Conservation (phyloP, 30 jellyfish, hydroid and myxozoan genomes). For the Hydractinia symbiolongicarpus region DNA sequence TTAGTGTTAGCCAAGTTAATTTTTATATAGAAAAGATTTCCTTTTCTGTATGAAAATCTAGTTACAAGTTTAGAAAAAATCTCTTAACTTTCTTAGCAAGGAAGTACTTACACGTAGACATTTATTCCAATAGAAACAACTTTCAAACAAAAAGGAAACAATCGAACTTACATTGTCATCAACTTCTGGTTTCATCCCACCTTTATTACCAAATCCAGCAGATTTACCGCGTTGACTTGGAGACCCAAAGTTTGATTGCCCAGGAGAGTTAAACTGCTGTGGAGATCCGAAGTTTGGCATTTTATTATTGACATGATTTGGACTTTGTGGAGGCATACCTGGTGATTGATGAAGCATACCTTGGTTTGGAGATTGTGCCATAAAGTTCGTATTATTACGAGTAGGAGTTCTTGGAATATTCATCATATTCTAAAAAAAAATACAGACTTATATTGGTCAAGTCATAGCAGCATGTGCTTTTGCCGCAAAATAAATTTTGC, state of each 20-base stretch:
- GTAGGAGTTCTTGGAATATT: conserved; percentile 38
- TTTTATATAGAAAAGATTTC: too few species aligned
- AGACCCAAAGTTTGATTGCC: conserved; percentile 7
- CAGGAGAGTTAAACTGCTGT: conserved; percentile 21
- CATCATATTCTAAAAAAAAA: conserved; percentile 21
- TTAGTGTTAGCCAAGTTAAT: too few species aligned
- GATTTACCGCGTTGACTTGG: conserved; percentile 35
- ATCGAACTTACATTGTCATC: conserved; percentile 28
- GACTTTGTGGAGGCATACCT: conserved; percentile 27
- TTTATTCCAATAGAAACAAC: not conserved
- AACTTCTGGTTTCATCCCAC: conserved; percentile 9
- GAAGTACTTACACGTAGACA: too few species aligned
- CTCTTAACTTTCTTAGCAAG: too few species aligned
- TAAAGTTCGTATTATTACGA: not conserved
- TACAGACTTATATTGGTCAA: not conserved
- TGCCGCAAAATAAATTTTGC: too few species aligned
- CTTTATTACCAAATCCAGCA: not conserved
- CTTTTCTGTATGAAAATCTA: too few species aligned
- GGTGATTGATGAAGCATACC: not conserved
- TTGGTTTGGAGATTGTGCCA: not conserved
- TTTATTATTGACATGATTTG: conserved; percentile 27
- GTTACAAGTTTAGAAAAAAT: too few species aligned
- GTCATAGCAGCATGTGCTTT: not conserved
- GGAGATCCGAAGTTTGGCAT: conserved; percentile 11
- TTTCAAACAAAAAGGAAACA: not conserved